Evolutionary conservation across 1,140 invertebrate genomes (phyloP).

Genomic region (Leptonema lineaticorne): DNA sequence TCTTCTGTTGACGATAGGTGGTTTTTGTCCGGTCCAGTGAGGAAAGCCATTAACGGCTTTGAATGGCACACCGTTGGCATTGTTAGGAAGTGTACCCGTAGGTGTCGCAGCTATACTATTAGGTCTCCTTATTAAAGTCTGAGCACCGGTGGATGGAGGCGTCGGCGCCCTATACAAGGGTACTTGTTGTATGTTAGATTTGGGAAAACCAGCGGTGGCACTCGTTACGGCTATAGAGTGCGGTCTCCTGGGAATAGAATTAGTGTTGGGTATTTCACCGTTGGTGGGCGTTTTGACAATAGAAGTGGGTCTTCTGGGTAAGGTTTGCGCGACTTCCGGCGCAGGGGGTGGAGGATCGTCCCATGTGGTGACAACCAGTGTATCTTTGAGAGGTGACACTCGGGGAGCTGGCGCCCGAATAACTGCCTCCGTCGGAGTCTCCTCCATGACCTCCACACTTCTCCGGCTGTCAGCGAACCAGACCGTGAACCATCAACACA

Average conservation of each 20-base stretch:
- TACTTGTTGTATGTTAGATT: slow-evolving; percentile 14
- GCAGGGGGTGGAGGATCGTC: slow-evolving; percentile 52
- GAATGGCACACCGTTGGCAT: slow-evolving; percentile 27
- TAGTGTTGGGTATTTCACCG: slow-evolving; percentile 31
- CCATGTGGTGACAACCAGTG: slow-evolving; percentile 43
- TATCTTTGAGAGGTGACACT: slow-evolving; percentile 36
- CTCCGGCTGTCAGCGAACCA: slow-evolving; percentile 12
- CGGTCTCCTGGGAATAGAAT: slow-evolving; percentile 38
- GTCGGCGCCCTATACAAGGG: slow-evolving; percentile 34
- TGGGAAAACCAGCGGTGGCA: slow-evolving; percentile 13
- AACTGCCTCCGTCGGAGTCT: slow-evolving; percentile 3
- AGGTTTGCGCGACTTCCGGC: slow-evolving; percentile 44
- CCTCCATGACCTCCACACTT: slow-evolving; percentile 41
- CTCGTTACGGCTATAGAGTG: slow-evolving; percentile 38
- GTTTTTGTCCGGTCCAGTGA: slow-evolving; percentile 28
- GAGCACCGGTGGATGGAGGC: slow-evolving; percentile 40
- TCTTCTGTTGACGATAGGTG: slow-evolving; percentile 44
- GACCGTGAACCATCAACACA: not conserved
- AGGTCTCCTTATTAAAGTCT: slow-evolving; percentile 51
- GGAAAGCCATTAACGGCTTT: slow-evolving; percentile 37
- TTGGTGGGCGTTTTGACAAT: slow-evolving; percentile 42
- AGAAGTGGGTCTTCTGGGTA: slow-evolving; percentile 46
- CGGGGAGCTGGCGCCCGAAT: slow-evolving; percentile 21
- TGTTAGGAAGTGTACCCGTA: slow-evolving; percentile 1
- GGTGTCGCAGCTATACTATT: slow-evolving; percentile 49